These are phyloP conservation scores for Microdon myrmicae DNA, from an alignment of 2,888 invertebrate genomes.

Conservation along the genomic window DNA sequence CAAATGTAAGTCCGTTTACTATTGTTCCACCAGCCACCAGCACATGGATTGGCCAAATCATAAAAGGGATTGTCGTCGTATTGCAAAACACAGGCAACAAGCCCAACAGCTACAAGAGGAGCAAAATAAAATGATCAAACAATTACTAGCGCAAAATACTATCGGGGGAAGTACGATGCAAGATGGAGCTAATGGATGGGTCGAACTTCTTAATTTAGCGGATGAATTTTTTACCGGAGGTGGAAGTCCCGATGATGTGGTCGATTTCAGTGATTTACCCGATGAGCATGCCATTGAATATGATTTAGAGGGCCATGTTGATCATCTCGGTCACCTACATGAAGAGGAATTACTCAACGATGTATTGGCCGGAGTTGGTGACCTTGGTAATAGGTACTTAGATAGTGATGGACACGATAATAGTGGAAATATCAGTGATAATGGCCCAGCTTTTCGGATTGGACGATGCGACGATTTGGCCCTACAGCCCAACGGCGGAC, in stretches of 20 bases:
- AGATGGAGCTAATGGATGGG: too few species aligned
- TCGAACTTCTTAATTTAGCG: too few species aligned
- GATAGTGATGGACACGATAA: not conserved
- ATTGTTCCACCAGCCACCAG: constrained; percentile 85
- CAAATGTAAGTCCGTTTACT: constrained; percentile 78
- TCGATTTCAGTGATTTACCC: too few species aligned
- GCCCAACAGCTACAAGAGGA: not conserved
- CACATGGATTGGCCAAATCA: constrained; percentile 82
- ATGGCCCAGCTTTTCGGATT: constrained; percentile 60
- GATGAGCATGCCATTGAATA: too few species aligned
- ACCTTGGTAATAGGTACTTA: constrained; percentile 52
- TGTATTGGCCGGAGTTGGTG: constrained; percentile 29
- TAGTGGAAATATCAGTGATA: constrained; percentile 55
- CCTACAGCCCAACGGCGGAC: constrained; percentile 46
- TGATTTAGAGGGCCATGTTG: too few species aligned
- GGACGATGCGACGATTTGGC: constrained; percentile 58
- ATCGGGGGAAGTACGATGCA: not conserved
- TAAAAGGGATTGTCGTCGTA: constrained; percentile 72
- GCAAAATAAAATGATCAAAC: constrained; percentile 7
- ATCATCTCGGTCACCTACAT: too few species aligned
- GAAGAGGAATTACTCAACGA: too few species aligned
- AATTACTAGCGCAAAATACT: not conserved
- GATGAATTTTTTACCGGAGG: too few species aligned
- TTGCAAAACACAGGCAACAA: constrained; percentile 60
- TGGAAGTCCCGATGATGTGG: too few species aligned